phyloP scores from a whole-genome alignment of 92 coral and sea anemone genomes.

The Scolanthus callimorphus region DNA sequence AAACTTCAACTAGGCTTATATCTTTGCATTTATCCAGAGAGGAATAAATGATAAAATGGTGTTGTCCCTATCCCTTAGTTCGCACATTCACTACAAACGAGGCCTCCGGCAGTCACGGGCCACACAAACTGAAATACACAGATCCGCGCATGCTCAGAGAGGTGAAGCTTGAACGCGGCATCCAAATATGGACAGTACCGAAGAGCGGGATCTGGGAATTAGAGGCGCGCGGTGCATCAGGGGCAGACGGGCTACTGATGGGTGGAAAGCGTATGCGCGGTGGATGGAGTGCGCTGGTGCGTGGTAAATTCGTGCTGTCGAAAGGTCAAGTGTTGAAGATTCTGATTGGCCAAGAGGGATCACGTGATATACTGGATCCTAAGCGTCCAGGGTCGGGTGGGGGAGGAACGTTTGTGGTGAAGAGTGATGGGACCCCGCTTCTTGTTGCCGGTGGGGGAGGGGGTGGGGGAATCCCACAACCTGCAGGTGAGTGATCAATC shows the following conservation, averaged over 20 bases:
- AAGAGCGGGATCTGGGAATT: conserved; percentile 83
- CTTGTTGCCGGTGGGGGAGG: conserved; percentile 98
- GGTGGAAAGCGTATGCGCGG: conserved; percentile 72
- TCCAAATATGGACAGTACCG: conserved; percentile 92
- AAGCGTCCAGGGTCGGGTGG: conserved; percentile 97
- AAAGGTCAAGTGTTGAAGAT: conserved; percentile 74
- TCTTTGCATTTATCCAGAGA: neutral
- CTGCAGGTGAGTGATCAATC: too few relatives aligned
- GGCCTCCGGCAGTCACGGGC: conserved; percentile 68
- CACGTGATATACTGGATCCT: conserved; percentile 57
- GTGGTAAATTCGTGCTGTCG: conserved; percentile 74
- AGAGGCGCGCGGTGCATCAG: conserved; percentile 94
- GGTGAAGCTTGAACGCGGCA: conserved; percentile 68
- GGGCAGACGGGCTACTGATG: conserved; percentile 80
- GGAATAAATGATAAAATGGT: too few relatives aligned
- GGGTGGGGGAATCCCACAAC: conserved; percentile 90
- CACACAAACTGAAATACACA: conserved; percentile 54
- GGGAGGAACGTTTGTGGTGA: conserved; percentile 91
- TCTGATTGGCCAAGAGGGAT: conserved; percentile 86
- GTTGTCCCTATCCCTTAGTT: conserved; percentile 26
- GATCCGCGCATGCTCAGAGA: conserved; percentile 60
- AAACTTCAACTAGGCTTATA: neutral
- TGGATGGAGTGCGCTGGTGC: conserved; percentile 77
- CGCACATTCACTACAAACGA: conserved; percentile 75
- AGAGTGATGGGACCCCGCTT: conserved; percentile 60